A percentile compares a stretch with the other conserved stretches of the same genome.
Conservation (phyloP, 2,888 invertebrate species). For the Nymphalis polychloros region DNA sequence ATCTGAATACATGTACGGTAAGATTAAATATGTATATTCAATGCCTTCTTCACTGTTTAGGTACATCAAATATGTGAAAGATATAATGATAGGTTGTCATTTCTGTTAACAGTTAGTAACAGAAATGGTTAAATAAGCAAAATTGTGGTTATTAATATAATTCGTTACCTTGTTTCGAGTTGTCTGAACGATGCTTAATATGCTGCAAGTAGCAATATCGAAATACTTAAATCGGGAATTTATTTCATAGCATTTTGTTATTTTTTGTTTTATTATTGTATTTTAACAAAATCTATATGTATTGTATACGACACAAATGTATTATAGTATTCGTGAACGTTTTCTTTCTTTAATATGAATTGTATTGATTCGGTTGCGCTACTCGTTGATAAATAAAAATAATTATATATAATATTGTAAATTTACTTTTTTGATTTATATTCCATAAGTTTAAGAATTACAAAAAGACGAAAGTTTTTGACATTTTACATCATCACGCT, state of each 20-base stretch:
- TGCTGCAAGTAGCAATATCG: constrained; percentile 1
- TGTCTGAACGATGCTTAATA: constrained; percentile 29
- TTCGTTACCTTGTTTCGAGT: constrained; percentile 12
- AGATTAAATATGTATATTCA: constrained; percentile 1
- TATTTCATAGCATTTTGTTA: too few species aligned
- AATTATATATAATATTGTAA: too few species aligned
- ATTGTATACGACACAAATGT: too few species aligned
- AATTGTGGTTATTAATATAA: constrained; percentile 12
- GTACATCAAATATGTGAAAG: neutral
- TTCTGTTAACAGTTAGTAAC: neutral
- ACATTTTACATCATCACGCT: too few species aligned
- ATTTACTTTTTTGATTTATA: too few species aligned
- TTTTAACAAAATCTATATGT: too few species aligned
- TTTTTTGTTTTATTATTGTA: neutral
- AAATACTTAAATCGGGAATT: neutral
- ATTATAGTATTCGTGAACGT: too few species aligned
- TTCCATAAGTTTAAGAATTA: too few species aligned
- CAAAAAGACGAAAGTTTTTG: too few species aligned
- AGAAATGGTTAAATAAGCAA: constrained; percentile 17
- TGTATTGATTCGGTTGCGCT: too few species aligned
- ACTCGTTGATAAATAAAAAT: too few species aligned
- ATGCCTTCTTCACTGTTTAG: neutral
- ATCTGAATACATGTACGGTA: neutral
- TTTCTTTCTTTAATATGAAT: too few species aligned
- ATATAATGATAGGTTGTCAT: neutral